phyloP scores from a whole-genome alignment of 2,888 invertebrate species.

The Callyntrura sp. region DNA sequence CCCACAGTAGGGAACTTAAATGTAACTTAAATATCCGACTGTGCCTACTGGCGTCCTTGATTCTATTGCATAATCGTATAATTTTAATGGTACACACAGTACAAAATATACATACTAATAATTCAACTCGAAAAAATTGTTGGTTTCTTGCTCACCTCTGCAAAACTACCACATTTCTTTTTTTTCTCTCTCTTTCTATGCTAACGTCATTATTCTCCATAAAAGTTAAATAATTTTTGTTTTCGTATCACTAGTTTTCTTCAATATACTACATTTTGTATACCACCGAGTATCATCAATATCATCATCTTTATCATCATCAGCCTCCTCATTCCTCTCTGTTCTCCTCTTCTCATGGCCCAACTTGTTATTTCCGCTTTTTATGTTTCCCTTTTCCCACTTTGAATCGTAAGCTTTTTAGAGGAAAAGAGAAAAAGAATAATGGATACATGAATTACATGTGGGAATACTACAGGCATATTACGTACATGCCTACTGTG shows the following conservation, averaged over 20 bases:
- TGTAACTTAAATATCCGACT: background rate
- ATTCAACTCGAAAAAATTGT: slow-evolving; percentile 26
- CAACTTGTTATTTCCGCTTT: slow-evolving; percentile 17
- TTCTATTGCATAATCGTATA: background rate
- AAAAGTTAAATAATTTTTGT: background rate
- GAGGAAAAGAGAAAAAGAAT: background rate
- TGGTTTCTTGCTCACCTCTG: background rate
- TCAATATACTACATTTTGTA: background rate
- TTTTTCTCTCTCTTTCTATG: background rate
- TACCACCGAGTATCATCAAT: background rate
- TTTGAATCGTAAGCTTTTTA: background rate
- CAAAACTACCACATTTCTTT: slow-evolving; percentile 17
- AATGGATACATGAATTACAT: background rate
- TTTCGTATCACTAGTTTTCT: background rate
- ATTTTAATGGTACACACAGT: background rate
- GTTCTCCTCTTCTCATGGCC: background rate
- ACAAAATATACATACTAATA: no score
- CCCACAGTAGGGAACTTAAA: no score
- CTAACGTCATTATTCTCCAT: slow-evolving; percentile 24
- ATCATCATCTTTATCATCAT: background rate
- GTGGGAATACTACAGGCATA: background rate
- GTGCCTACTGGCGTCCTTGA: background rate
- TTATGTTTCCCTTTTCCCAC: background rate
- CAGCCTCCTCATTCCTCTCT: background rate
- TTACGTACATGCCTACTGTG: background rate